Percentiles rank a stretch among this genome's conserved stretches.
phyloP scores from a whole-genome alignment of 2,888 invertebrate species.

The Mylabris sibirica region DNA sequence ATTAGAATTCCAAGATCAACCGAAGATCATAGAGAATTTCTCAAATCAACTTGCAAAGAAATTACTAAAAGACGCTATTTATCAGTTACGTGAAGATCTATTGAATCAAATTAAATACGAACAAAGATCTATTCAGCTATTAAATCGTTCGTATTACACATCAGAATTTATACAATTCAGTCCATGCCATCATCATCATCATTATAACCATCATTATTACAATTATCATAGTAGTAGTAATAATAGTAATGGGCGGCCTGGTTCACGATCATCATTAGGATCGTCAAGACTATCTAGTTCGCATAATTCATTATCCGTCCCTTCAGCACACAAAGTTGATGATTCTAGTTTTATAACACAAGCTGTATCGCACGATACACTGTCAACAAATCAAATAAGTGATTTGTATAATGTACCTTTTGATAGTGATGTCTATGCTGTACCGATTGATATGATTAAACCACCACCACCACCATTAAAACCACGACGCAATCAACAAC shows the following conservation, averaged over 20 bases:
- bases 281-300: slow-evolving; percentile 84
- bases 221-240: neutral
- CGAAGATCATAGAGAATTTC: slow-evolving; percentile 60
- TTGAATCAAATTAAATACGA: neutral
- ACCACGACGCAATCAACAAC: slow-evolving; percentile 61
- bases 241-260: slow-evolving; percentile 64
- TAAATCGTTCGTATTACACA: slow-evolving; percentile 62
- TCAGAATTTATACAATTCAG: slow-evolving; percentile 69
- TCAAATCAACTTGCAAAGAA: slow-evolving; percentile 62
- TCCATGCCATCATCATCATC: slow-evolving; percentile 62
- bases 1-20: slow-evolving; percentile 80
- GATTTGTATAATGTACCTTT: slow-evolving; percentile 90
- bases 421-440: slow-evolving; percentile 87
- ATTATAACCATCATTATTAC: neutral
- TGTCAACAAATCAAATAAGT: slow-evolving; percentile 78
- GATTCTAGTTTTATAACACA: slow-evolving; percentile 89
- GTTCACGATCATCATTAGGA: slow-evolving; percentile 78
- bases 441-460: slow-evolving; percentile 82
- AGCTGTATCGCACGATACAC: slow-evolving; percentile 86
- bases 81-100: slow-evolving; percentile 43
- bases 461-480: slow-evolving; percentile 61
- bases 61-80: slow-evolving; percentile 63
- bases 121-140: slow-evolving; percentile 18
- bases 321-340: slow-evolving; percentile 76
- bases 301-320: slow-evolving; percentile 79